Conservation (phyloP, 2,797 vertebrate species). For the Decapterus maruadsi region DNA sequence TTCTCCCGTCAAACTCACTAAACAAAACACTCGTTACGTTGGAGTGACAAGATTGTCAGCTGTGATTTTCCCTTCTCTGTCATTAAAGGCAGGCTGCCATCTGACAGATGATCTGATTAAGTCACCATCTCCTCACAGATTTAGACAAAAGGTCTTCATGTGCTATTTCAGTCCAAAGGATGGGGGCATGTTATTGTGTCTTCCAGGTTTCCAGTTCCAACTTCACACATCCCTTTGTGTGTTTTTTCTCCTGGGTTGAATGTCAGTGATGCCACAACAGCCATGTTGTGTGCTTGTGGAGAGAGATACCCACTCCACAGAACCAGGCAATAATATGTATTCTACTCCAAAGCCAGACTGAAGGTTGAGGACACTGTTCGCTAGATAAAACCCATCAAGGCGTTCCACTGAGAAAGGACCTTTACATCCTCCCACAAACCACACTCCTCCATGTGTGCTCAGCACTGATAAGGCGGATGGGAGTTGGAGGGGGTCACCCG, state of each 20-base stretch:
- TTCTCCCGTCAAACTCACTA: slow-evolving; percentile 11
- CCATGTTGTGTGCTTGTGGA: slow-evolving; percentile 27
- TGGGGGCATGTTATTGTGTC: slow-evolving; percentile 34
- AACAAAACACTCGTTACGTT: slow-evolving; percentile 16
- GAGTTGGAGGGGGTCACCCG: slow-evolving; percentile 72
- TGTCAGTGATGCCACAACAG: slow-evolving; percentile 45
- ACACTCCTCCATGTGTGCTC: slow-evolving; percentile 76
- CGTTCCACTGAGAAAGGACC: slow-evolving; percentile 67
- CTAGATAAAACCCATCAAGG: slow-evolving; percentile 77
- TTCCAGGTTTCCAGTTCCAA: slow-evolving; percentile 57
- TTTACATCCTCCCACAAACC: slow-evolving; percentile 72
- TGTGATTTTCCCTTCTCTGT: slow-evolving; percentile 20
- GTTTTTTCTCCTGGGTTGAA: slow-evolving; percentile 21
- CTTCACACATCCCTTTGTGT: slow-evolving; percentile 23
- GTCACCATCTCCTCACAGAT: slow-evolving; percentile 15
- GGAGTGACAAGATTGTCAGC: slow-evolving; percentile 18
- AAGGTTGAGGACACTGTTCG: slow-evolving; percentile 55
- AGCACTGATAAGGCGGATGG: slow-evolving; percentile 82
- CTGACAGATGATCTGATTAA: slow-evolving; percentile 28
- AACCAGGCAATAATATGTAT: slow-evolving; percentile 57
- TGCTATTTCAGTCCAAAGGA: slow-evolving; percentile 53
- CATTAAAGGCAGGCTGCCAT: slow-evolving; percentile 25
- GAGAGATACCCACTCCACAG: slow-evolving; percentile 48
- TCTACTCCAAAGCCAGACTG: slow-evolving; percentile 57
- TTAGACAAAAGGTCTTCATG: slow-evolving; percentile 30